These are phyloP conservation scores for Heliconius aoede DNA, from an alignment of 2,888 invertebrate species.

Conservation along the genomic window DNA sequence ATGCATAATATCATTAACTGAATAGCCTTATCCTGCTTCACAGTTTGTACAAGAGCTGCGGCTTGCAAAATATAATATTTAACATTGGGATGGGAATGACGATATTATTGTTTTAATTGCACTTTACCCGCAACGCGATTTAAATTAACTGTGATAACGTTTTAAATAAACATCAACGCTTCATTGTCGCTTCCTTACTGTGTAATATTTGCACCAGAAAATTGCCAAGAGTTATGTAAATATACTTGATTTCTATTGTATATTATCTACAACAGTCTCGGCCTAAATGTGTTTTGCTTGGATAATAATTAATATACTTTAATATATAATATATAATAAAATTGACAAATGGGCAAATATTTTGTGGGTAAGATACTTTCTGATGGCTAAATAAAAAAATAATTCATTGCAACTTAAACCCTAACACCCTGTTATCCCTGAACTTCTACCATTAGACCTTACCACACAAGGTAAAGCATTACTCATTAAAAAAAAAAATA, in stretches of 20 bases:
- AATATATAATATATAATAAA: too few species aligned
- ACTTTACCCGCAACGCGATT: slow-evolving; percentile 20
- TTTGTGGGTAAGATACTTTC: too few species aligned
- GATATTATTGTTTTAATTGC: slow-evolving; percentile 26
- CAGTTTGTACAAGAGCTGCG: slow-evolving; percentile 25
- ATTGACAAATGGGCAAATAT: too few species aligned
- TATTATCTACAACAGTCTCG: neutral
- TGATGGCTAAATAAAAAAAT: too few species aligned
- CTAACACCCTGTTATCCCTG: too few species aligned
- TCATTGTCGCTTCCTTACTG: slow-evolving; percentile 20
- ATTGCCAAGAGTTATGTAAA: neutral
- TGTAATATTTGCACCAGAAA: neutral
- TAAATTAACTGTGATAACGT: slow-evolving; percentile 30
- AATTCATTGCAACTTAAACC: too few species aligned
- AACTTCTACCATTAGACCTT: too few species aligned
- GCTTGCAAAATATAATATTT: slow-evolving; percentile 26
- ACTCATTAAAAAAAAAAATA: too few species aligned
- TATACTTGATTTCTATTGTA: neutral
- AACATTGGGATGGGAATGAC: slow-evolving; percentile 15
- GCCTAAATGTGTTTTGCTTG: neutral
- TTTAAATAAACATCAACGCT: slow-evolving; percentile 16
- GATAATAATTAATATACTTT: neutral
- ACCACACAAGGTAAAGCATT: too few species aligned
- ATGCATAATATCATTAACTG: slow-evolving; percentile 17
- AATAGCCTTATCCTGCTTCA: slow-evolving; percentile 25